Percentiles rank a stretch among this genome's conserved stretches.
These are phyloP conservation scores for Drosophila parabipectinata DNA, from an alignment of 1,140 invertebrate genomes.

Conservation along the genomic window DNA sequence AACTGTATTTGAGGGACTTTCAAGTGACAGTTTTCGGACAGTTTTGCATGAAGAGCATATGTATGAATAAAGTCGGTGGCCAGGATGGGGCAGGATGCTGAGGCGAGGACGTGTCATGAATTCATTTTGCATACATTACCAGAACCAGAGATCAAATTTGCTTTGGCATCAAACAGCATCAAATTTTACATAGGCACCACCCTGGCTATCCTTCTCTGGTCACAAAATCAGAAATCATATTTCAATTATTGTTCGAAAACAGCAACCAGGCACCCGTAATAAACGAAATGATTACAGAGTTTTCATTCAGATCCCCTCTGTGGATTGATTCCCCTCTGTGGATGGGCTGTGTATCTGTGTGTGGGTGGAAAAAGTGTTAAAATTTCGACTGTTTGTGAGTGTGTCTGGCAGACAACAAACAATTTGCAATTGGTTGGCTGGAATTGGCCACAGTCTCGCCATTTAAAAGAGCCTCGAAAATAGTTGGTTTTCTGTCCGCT, in stretches of 20 bases:
- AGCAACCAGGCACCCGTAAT: constrained; percentile 33
- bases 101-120: constrained; percentile 64
- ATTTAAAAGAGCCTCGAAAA: constrained; percentile 15
- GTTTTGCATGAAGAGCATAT: constrained; percentile 60
- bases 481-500: constrained; percentile 2
- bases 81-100: background rate
- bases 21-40: constrained; percentile 66
- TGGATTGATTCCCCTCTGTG: constrained; percentile 1
- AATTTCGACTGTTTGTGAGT: constrained; percentile 4
- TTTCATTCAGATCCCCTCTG: background rate
- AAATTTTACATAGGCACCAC: background rate
- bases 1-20: constrained; percentile 20
- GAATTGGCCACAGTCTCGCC: constrained; percentile 11
- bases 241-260: constrained; percentile 65
- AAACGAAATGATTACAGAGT: constrained; percentile 42
- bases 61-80: constrained; percentile 56
- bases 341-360: no score
- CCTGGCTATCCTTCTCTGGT: background rate
- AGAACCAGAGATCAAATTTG: constrained; percentile 57
- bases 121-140: constrained; percentile 64
- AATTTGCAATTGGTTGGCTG: constrained; percentile 32
- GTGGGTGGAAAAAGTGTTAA: constrained; percentile 6
- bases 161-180: constrained; percentile 18
- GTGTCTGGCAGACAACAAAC: constrained; percentile 12
- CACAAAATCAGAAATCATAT: constrained; percentile 63